Evolutionary conservation across 2,888 invertebrate species (phyloP).

Genomic region (Caenorhabditis panamensis): DNA sequence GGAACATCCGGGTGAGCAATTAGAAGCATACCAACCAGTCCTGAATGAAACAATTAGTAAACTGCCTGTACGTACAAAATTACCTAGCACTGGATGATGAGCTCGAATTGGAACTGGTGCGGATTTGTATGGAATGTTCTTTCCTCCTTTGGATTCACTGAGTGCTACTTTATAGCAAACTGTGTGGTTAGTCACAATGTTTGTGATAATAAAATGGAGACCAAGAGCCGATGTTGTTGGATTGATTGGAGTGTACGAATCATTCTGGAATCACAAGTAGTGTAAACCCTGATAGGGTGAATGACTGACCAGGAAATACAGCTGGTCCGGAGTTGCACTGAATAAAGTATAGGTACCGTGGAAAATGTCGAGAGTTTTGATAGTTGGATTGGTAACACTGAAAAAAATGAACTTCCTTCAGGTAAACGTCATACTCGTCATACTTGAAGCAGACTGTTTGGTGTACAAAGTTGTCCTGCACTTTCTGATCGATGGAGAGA

Average conservation of each 20-base stretch:
- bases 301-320: slow-evolving; percentile 19
- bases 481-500: slow-evolving; percentile 67
- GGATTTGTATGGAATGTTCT: slow-evolving; percentile 70
- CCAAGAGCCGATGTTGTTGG: slow-evolving; percentile 59
- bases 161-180: slow-evolving; percentile 68
- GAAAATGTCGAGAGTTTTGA: slow-evolving; percentile 74
- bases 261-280: slow-evolving; percentile 37
- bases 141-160: slow-evolving; percentile 65
- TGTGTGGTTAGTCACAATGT: slow-evolving; percentile 41
- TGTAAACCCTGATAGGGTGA: background rate
- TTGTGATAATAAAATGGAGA: slow-evolving; percentile 65
- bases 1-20: slow-evolving; percentile 66
- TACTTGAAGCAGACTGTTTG: slow-evolving; percentile 77
- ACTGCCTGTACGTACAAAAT: background rate
- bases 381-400: slow-evolving; percentile 66
- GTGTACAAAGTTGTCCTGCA: slow-evolving; percentile 60
- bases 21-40: slow-evolving; percentile 64
- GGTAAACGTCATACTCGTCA: too few relatives aligned
- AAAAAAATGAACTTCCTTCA: slow-evolving; percentile 12
- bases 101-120: slow-evolving; percentile 77
- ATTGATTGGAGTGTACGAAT: slow-evolving; percentile 40
- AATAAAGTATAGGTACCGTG: slow-evolving; percentile 79
- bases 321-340: slow-evolving; percentile 58
- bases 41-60: slow-evolving; percentile 22
- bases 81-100: slow-evolving; percentile 71